A percentile compares a stretch with the other conserved stretches of the same genome.
Evolutionary conservation across 2,113 vertebrate species (phyloP).

Genomic region (Limanda limanda): DNA sequence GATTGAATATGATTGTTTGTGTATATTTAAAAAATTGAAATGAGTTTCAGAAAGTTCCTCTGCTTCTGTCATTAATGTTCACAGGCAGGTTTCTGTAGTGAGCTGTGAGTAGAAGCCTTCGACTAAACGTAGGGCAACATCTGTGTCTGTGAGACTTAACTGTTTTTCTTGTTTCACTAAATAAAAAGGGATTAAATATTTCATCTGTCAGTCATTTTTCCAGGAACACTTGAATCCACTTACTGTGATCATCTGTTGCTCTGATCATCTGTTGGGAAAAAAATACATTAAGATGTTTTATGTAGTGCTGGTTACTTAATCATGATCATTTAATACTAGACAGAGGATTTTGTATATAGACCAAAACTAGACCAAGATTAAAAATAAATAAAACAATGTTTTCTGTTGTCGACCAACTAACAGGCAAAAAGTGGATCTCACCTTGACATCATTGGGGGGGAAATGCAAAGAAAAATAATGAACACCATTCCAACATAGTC

Average conservation of each 20-base stretch:
- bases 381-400: too few relatives aligned
- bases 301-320: too few relatives aligned
- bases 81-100: constrained; percentile 5
- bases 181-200: constrained; percentile 63
- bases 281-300: too few relatives aligned
- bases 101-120: neutral
- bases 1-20: neutral
- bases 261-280: too few relatives aligned
- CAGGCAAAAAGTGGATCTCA: too few relatives aligned
- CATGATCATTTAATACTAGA: too few relatives aligned
- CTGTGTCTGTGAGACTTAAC: constrained; percentile 37
- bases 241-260: too few relatives aligned
- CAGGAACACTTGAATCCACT: neutral
- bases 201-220: neutral
- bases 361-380: too few relatives aligned
- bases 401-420: too few relatives aligned
- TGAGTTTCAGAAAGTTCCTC: neutral
- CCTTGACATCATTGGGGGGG: too few relatives aligned
- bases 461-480: too few relatives aligned
- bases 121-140: neutral
- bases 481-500: neutral
- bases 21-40: constrained; percentile 15
- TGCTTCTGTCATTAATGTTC: neutral
- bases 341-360: too few relatives aligned
- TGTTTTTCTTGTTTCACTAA: constrained; percentile 49